Percentiles rank a stretch among this genome's conserved stretches.
phyloP scores from a whole-genome alignment of 2,888 invertebrate genomes.

The Pinctada fucata region DNA sequence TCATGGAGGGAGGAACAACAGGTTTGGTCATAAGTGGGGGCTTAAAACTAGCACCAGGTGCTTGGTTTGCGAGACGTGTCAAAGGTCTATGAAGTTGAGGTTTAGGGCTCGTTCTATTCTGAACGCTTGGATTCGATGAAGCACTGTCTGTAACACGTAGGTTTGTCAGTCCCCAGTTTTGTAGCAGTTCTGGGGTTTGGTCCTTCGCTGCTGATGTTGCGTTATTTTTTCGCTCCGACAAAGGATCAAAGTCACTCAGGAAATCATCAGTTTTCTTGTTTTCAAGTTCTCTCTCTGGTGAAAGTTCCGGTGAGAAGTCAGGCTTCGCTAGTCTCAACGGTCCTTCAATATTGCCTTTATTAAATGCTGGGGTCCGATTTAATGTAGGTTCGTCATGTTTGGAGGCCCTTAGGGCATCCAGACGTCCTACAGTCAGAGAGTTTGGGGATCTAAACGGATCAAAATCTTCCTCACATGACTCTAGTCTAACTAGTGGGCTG shows the following conservation, averaged over 20 bases:
- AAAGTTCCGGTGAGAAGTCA: conserved; percentile 1
- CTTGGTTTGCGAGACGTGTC: background rate
- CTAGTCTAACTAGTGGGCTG: conserved; percentile 30
- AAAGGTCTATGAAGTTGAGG: conserved; percentile 10
- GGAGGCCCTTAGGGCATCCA: conserved; percentile 15
- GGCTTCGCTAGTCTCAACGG: conserved; percentile 3
- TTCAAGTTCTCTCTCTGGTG: conserved; percentile 12
- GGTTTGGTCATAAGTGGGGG: background rate
- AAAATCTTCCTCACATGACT: conserved; percentile 24
- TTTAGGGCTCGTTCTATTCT: background rate
- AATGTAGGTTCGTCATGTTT: background rate
- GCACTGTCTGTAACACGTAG: background rate
- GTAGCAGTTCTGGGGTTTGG: conserved; percentile 19
- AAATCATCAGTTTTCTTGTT: conserved; percentile 14
- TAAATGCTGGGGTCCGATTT: conserved; percentile 17
- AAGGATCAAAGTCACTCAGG: conserved; percentile 16
- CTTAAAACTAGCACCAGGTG: background rate
- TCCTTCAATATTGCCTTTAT: conserved; percentile 7
- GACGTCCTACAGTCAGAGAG: conserved; percentile 29
- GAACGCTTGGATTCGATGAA: conserved; percentile 3
- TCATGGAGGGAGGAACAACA: background rate
- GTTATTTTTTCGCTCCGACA: background rate
- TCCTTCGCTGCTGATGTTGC: background rate
- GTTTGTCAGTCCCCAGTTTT: conserved; percentile 17
- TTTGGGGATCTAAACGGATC: conserved; percentile 33